Evolutionary conservation across 2,797 vertebrate species (phyloP).

Genomic region (Pelochelys cantorii): DNA sequence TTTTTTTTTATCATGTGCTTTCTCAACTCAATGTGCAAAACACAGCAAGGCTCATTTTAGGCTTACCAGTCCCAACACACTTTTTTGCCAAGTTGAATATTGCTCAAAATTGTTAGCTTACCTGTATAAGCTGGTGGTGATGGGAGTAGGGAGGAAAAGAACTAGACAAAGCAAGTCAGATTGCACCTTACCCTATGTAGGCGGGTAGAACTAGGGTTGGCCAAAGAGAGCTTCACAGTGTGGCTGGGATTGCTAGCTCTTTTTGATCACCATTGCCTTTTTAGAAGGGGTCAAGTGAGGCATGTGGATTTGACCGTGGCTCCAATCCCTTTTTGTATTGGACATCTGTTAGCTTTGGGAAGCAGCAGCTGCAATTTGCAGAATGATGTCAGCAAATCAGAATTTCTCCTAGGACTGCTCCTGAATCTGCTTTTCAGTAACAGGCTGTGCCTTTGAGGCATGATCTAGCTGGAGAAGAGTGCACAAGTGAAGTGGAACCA

Average conservation of each 20-base stretch:
- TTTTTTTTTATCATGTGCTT: not conserved
- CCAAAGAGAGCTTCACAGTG: not conserved
- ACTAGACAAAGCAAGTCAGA: not conserved
- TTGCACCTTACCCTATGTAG: not conserved
- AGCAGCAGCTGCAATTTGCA: not conserved
- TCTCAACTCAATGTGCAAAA: not conserved
- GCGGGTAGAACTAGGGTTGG: not conserved
- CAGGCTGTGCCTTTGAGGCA: not conserved
- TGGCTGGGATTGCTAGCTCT: not conserved
- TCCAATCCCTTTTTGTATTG: not conserved
- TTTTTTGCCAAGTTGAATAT: not conserved
- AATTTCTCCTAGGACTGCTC: not conserved
- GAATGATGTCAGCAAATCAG: not conserved
- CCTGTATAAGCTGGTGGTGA: not conserved
- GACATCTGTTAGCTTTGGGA: not conserved
- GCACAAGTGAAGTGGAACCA: not conserved
- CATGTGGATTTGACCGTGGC: not conserved
- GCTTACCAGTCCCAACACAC: not conserved
- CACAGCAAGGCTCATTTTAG: conserved; percentile 22
- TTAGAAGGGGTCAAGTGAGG: not conserved
- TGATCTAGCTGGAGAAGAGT: not conserved
- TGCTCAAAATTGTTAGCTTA: conserved; percentile 6
- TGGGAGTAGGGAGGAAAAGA: conserved; percentile 1
- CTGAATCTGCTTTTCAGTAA: not conserved
- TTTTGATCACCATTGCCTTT: not conserved